Percentiles rank a stretch among this genome's conserved stretches.
These are phyloP conservation scores for Colossoma macropomum DNA, from an alignment of 2,113 vertebrate species.

Conservation along the genomic window DNA sequence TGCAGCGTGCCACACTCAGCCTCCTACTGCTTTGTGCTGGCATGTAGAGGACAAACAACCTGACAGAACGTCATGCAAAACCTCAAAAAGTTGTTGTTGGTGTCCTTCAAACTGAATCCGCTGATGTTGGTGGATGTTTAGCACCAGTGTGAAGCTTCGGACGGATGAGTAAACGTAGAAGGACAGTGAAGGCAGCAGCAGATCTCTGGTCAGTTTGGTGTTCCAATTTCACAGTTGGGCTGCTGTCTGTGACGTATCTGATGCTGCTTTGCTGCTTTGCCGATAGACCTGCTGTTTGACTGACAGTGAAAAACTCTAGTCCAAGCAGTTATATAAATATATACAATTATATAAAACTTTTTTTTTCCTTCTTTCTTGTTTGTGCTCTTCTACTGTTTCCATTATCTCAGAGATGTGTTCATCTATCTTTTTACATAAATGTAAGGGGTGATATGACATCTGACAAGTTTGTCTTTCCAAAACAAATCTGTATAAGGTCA, in stretches of 20 bases:
- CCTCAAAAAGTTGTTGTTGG: constrained; percentile 73
- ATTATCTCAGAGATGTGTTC: constrained; percentile 43
- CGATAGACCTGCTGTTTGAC: constrained; percentile 62
- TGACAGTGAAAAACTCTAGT: constrained; percentile 56
- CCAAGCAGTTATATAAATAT: constrained; percentile 31
- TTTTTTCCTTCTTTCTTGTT: constrained; percentile 19
- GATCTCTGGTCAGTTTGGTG: constrained; percentile 66
- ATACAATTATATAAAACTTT: not conserved
- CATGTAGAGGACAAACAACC: constrained; percentile 55
- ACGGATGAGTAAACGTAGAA: constrained; percentile 65
- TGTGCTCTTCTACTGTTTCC: constrained; percentile 33
- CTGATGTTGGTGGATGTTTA: constrained; percentile 69
- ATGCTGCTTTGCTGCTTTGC: constrained; percentile 63
- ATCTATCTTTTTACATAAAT: constrained; percentile 49
- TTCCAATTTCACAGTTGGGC: constrained; percentile 77
- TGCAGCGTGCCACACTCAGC: constrained; percentile 34
- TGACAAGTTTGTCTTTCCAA: constrained; percentile 9
- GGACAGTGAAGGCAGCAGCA: constrained; percentile 53
- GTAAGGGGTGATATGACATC: constrained; percentile 23
- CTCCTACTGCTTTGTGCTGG: not conserved
- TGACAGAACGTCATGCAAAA: constrained; percentile 67
- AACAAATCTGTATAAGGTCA: not conserved
- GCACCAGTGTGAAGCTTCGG: constrained; percentile 64
- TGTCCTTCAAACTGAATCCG: constrained; percentile 61
- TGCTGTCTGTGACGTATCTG: constrained; percentile 56